Conservation (phyloP, 2,797 vertebrate species). For the Trematomus bernacchii region DNA sequence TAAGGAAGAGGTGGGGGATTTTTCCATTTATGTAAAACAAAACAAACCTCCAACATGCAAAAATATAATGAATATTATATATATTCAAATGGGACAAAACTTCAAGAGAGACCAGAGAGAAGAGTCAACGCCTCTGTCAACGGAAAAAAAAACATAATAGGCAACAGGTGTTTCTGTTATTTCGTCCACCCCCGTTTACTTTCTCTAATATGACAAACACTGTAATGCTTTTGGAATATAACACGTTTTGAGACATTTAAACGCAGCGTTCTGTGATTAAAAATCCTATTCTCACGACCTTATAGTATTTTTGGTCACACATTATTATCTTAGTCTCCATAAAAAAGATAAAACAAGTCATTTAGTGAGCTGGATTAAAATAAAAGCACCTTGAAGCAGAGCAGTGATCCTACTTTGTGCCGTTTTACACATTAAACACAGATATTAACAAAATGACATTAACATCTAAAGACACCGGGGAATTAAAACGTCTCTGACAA, state of each 20-base stretch:
- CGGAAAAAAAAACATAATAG: background rate
- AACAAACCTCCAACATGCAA: background rate
- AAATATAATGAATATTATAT: background rate
- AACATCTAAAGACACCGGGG: background rate
- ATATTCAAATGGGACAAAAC: background rate
- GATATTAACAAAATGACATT: background rate
- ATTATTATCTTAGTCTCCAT: background rate
- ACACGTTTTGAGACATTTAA: background rate
- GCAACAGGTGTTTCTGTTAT: constrained; percentile 27
- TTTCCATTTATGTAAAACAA: background rate
- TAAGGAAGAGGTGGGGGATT: background rate
- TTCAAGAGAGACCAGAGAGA: background rate
- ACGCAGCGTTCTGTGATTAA: background rate
- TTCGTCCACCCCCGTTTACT: background rate
- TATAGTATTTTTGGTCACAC: background rate
- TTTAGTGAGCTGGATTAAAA: background rate
- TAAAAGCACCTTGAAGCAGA: background rate
- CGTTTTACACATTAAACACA: background rate
- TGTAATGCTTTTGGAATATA: background rate
- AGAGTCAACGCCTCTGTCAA: background rate
- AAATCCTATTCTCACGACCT: background rate
- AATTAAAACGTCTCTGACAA: background rate
- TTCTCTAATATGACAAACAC: background rate
- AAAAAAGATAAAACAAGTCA: background rate
- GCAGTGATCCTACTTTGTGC: background rate